phyloP scores from a whole-genome alignment of 2,888 invertebrate genomes.

The Coelopa pilipes region DNA sequence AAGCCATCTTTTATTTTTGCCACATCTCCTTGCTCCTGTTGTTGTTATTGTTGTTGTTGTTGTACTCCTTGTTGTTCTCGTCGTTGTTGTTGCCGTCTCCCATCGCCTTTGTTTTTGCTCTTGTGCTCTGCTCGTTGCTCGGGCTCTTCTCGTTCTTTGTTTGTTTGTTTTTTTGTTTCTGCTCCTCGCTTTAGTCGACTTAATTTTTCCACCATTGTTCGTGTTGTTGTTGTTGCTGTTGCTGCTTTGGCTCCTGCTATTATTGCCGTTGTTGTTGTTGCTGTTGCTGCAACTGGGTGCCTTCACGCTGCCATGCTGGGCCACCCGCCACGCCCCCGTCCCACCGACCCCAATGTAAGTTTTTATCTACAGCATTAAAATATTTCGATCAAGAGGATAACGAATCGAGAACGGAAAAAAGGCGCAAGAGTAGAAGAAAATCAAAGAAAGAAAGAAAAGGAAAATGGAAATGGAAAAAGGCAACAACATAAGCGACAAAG shows the following conservation, averaged over 20 bases:
- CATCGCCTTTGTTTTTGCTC: not conserved
- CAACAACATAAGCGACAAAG: no score
- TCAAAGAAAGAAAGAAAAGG: not conserved
- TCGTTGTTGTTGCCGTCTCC: not conserved
- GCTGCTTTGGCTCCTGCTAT: not conserved
- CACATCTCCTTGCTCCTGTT: slow-evolving; percentile 10
- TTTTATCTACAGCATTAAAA: slow-evolving; percentile 29
- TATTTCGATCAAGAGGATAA: slow-evolving; percentile 17
- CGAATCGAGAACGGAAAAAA: not conserved
- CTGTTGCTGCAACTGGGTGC: not conserved
- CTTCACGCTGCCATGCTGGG: not conserved
- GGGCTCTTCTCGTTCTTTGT: not conserved
- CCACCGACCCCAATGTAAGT: slow-evolving; percentile 14
- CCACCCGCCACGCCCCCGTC: not conserved
- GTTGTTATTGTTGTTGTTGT: not conserved
- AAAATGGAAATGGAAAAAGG: not conserved
- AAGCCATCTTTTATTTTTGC: not conserved
- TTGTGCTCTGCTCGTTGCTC: not conserved
- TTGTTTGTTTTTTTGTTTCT: slow-evolving; percentile 1
- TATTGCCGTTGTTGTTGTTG: not conserved
- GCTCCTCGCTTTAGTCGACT: not conserved
- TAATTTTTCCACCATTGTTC: not conserved
- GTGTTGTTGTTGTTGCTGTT: not conserved
- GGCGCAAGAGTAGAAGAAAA: not conserved
- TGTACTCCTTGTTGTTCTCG: not conserved